Base-by-base conservation (phyloP, 2,113 vertebrate genomes). In the Scolopax mira region DNA sequence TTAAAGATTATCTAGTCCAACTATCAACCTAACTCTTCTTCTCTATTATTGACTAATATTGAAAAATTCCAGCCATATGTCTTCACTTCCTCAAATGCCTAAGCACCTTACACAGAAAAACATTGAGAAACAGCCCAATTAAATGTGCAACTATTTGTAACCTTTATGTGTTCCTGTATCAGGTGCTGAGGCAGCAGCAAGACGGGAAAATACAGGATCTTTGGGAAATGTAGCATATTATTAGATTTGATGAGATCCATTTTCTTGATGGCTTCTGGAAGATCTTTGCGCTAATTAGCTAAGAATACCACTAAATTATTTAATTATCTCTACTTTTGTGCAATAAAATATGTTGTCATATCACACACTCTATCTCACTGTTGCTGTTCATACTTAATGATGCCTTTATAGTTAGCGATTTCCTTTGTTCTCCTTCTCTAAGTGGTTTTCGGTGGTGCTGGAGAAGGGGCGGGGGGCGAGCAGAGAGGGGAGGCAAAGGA, bases 401-500 rank as follows among this genome's bases (percentile, higher is more conserved):
- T 96, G 96, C 94, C 91, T 98, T 97, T 96, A 93, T 49, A 97
- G 96, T 93, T 97, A 77, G 94, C 74, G 70, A 95, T 94, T 97
- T 97, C 96, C 98, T 98, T 98, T 98, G 98, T 98, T 98, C 98
- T 97, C 96, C 84, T 94, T 93, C 97, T 90, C 81, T 91, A 97
- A 98, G 96, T 96, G 96, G 88, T 54, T 98, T 98, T 97, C 97
- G 96, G 87, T 85, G 88, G 46, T 79, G 85, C 72, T 90, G 84
- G 80, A 30, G 87, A 96, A 89, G 55, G 44, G 52, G 51, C 27
- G 14, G 16, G 61, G 84, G 54, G 57, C 92, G 83, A 84, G 94
- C 52, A 4, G 35, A 39, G 67, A 88, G 74, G 75, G 93, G 77
- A 91, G 89, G 95, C 30, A 55, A 55, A 88, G 54, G 37, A 24